Evolutionary conservation across 2,113 vertebrate species (phyloP), one percentile per base, ranked within the genome.

Genomic region (Mirza zaza): DNA sequence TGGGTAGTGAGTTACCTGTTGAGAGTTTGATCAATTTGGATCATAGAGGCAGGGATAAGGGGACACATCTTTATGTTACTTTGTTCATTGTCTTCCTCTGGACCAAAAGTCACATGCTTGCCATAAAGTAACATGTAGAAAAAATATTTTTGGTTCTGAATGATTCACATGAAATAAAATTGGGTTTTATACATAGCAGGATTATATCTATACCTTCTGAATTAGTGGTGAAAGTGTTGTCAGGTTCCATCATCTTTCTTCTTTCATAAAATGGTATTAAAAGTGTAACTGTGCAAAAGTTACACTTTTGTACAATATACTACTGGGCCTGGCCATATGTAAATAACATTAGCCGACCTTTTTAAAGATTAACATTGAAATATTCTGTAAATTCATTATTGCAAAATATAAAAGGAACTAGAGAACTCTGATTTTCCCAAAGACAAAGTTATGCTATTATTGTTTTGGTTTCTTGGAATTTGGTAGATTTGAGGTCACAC

Each of bases 21-120:
- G 55, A 52, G 92, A 93, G 80, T 85, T 87, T 95, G 71, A 85
- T 95, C 63, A 87, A 81, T 65, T 77, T 96, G 32, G 21, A 89
- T 94, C 73, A 61, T n/a, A 25, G 50, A 55, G 82, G 5, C 63
- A 68, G 87, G 70, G 65, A 68, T 57, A 87, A 96, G 91, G 20
- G 1, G 77, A 39, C 8, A 12, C 18, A 83, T 92, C 36, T 77
- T 85, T 91, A 96, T 98, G 77, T 89, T 91, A 73, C 63, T 97
- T 97, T 55, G 2, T 87, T 98, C 75, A 85, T 87, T 87, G 39
- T 91, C 71, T 95, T 84, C 67, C 52, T 91, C 90, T 87, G 55
- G 71, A 94, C 94, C 97, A 97, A 89, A 97, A 97, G 86, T 97
- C 94, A 96, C 8, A 15, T 48, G 88, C 75, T 95, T 45, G 84